Base-by-base conservation (phyloP, 2,888 invertebrate genomes). In the Ditula angustiorana region DNA sequence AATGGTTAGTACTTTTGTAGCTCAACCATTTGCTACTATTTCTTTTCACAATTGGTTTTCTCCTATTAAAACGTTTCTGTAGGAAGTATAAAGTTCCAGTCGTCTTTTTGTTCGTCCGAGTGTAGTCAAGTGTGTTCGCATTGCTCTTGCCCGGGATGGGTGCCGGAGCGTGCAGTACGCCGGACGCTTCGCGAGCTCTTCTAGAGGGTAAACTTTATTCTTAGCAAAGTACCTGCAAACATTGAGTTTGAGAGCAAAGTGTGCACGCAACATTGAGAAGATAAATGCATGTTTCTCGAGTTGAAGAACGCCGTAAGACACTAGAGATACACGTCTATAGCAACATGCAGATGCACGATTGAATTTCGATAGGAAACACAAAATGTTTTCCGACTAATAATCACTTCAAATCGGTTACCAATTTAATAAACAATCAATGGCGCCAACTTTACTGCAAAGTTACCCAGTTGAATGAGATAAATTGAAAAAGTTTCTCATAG, bases 201-300 rank as follows among this genome's bases (percentile, higher is more conserved):
- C 10, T 11, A 23, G 46, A 47, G 26, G 23, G 47, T 16, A 33
- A 58, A 47, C 33, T 58, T 58, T 58, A 47, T 49, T 58, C 33
- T 35, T 47, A 10, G 5, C 13, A 5, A 58, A 11, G 57, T 16
- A 57, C 21, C 10, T 7, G 46, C 46, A 23, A 19, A 47, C 24
- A 47, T 47, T 5, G 47, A 7, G 5, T 7, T 8, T 30, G 47
- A 23, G 24, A 23, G 24, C 11, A 24, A 24, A 24, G 47, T 47
- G 47, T 23, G 24, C 47, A 47, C 24, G 47, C 24, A 47, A 8
- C 13, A 0, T 47, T 47, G 24, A 24, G 47, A 41, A n/a, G 24
- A 47, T 24, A 47, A 47, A 47, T 47, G 24, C 24, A 47, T 46
- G n/a, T n/a, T 7, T 37, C 37, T 16, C 10, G 24, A 24, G 24